Evolutionary conservation across 2,113 vertebrate species (phyloP).

Genomic region (Podarcis cretensis): DNA sequence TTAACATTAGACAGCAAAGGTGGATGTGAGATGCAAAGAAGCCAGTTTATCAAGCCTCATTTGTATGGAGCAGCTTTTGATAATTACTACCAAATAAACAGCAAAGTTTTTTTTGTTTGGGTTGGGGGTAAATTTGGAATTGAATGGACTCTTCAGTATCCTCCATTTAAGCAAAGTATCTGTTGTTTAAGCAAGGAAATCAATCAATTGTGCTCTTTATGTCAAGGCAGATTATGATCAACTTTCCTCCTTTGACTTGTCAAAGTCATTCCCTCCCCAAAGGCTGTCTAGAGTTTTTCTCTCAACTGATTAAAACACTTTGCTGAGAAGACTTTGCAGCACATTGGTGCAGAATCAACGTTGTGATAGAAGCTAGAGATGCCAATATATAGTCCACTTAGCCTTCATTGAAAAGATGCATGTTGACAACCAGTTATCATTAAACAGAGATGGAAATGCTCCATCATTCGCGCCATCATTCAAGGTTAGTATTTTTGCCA

Average conservation of each 20-base stretch:
- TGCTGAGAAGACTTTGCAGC: not conserved
- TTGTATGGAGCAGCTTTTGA: not conserved
- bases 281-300: not conserved
- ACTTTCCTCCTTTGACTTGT: not conserved
- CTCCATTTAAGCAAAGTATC: not conserved
- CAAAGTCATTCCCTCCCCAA: not conserved
- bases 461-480: not conserved
- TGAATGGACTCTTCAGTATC: not conserved
- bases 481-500: not conserved
- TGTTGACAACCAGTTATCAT: not conserved
- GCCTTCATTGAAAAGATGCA: not conserved
- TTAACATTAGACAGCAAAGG: not conserved
- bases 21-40: not conserved
- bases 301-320: not conserved
- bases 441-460: not conserved
- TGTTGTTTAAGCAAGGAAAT: not conserved
- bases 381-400: not conserved
- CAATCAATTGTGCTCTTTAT: not conserved
- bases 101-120: not conserved
- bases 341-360: not conserved
- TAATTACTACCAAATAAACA: slow-evolving; percentile 12
- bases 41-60: not conserved
- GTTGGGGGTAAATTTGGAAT: not conserved
- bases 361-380: not conserved
- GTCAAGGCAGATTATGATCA: slow-evolving; percentile 2